Conservation (phyloP, 2,113 vertebrate genomes). For the Nettapus auritus region DNA sequence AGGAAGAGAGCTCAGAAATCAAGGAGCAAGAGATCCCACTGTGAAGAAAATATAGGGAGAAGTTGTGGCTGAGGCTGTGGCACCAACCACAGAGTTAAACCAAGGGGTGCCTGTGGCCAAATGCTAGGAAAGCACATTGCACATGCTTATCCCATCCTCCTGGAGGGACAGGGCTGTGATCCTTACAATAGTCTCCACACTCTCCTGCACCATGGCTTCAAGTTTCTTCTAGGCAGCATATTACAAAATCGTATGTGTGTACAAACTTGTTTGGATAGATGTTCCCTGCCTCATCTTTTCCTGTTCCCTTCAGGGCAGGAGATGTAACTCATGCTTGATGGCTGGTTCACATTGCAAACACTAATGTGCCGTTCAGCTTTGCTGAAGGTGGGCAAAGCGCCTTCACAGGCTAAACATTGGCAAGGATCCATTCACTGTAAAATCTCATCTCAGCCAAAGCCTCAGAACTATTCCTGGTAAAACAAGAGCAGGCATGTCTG, state of each 20-base stretch:
- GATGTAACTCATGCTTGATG: constrained; percentile 11
- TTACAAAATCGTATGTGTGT: constrained; percentile 44
- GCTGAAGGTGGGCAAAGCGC: constrained; percentile 34
- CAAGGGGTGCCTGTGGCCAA: neutral
- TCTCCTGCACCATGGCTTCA: neutral
- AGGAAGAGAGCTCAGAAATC: neutral
- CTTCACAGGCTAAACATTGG: neutral
- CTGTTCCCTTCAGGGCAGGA: constrained; percentile 10
- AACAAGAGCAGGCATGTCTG: constrained; percentile 27
- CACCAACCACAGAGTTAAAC: neutral
- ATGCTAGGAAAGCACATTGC: neutral
- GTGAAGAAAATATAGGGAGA: no score
- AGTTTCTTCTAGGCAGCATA: neutral
- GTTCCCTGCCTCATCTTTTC: constrained; percentile 16
- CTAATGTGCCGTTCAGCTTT: neutral
- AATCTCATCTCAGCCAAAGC: constrained; percentile 10
- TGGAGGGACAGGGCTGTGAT: neutral
- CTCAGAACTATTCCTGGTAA: constrained; percentile 1
- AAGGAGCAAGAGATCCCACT: neutral
- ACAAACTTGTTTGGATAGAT: constrained; percentile 56
- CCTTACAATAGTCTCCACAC: neutral
- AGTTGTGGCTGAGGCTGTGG: no score
- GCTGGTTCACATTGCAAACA: neutral
- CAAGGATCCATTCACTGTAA: neutral
- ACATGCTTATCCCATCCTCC: neutral